Evolutionary conservation across 2,888 invertebrate genomes (phyloP).

Genomic region (Drosophila crucigera): DNA sequence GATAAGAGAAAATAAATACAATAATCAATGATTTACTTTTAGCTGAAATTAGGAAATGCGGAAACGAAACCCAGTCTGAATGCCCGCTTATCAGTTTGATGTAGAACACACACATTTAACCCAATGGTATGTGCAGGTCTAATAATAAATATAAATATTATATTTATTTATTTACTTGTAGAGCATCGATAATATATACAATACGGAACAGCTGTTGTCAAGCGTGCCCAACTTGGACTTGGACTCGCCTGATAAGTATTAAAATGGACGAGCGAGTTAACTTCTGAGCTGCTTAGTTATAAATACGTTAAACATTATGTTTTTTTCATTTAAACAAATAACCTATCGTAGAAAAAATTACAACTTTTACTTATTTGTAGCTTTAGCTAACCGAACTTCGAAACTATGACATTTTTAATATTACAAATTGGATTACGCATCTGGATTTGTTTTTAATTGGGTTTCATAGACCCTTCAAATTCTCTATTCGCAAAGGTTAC

Average conservation of each 20-base stretch:
- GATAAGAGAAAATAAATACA: conserved; percentile 5
- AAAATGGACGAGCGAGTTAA: conserved; percentile 31
- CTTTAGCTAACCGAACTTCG: too few species aligned
- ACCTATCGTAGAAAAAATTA: too few species aligned
- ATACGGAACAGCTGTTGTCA: conserved; percentile 47
- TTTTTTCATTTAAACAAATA: too few species aligned
- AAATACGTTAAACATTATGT: too few species aligned
- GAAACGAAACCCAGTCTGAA: conserved; percentile 44
- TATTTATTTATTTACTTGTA: conserved; percentile 25
- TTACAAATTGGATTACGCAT: neutral
- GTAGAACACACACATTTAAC: conserved; percentile 13
- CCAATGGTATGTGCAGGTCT: neutral
- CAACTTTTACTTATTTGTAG: too few species aligned
- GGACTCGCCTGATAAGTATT: conserved; percentile 47
- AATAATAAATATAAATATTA: neutral
- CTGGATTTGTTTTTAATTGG: neutral
- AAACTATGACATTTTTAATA: neutral
- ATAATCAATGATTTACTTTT: conserved; percentile 10
- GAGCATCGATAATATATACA: conserved; percentile 41
- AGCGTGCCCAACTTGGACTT: conserved; percentile 44
- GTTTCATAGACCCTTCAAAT: neutral
- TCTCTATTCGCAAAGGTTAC: too few species aligned
- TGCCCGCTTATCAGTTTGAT: conserved; percentile 51
- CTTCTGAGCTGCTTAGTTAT: too few species aligned
- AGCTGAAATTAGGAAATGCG: conserved; percentile 36